phyloP scores from a whole-genome alignment of 2,888 invertebrate genomes.

The Morpho helenor region DNA sequence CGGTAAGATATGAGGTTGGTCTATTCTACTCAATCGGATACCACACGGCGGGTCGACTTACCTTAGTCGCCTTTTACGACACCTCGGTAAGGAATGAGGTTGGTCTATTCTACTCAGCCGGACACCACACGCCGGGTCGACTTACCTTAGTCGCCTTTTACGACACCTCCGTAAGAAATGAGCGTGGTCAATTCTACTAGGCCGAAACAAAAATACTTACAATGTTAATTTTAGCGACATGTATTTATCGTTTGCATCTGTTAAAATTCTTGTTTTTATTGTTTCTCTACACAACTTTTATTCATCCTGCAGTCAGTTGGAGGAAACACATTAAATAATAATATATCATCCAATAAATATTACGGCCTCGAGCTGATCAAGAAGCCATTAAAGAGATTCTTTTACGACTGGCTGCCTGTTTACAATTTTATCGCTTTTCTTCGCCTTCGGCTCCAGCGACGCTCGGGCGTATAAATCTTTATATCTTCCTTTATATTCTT shows the following conservation, averaged over 20 bases:
- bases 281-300: slow-evolving; percentile 12
- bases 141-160: no score
- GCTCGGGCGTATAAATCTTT: not conserved
- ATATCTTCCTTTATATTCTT: no score
- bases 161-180: no score
- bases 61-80: no score
- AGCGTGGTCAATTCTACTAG: no score
- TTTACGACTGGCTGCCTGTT: slow-evolving; percentile 38
- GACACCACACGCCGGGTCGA: no score
- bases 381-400: slow-evolving; percentile 39
- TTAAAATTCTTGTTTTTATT: slow-evolving; percentile 18
- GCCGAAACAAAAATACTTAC: slow-evolving; percentile 3
- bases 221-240: slow-evolving; percentile 17
- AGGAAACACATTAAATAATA: slow-evolving; percentile 25
- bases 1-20: no score
- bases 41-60: no score
- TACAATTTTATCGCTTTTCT: slow-evolving; percentile 32
- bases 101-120: no score
- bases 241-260: slow-evolving; percentile 13
- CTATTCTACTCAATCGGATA: no score
- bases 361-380: slow-evolving; percentile 44
- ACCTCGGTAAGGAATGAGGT: no score
- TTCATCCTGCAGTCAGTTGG: slow-evolving; percentile 18
- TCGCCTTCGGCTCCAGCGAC: slow-evolving; percentile 22
- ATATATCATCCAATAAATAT: slow-evolving; percentile 33